phyloP scores from a whole-genome alignment of 2,888 invertebrate genomes.

The Punctoribates punctum region DNA sequence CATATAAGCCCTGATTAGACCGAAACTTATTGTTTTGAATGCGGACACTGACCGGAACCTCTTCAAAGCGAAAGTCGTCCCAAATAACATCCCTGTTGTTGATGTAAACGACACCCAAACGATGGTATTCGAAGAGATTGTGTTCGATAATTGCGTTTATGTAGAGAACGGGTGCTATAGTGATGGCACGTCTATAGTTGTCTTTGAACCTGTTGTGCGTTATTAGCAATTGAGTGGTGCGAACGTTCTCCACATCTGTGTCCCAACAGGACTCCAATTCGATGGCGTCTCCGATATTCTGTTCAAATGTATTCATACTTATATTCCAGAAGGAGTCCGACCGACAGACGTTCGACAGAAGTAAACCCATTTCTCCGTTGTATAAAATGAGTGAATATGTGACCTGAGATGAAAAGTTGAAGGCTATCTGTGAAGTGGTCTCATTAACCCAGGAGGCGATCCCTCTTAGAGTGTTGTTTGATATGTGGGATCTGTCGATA shows the following conservation, averaged over 20 bases:
- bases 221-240: constrained; percentile 64
- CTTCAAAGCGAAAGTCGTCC: constrained; percentile 61
- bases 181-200: constrained; percentile 67
- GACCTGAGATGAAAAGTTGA: constrained; percentile 73
- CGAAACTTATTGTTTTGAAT: constrained; percentile 85
- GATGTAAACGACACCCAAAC: constrained; percentile 76
- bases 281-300: constrained; percentile 71
- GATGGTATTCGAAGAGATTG: constrained; percentile 79
- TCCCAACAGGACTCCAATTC: constrained; percentile 80
- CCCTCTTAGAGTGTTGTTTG: constrained; percentile 83
- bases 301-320: constrained; percentile 83
- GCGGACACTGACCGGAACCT: constrained; percentile 65
- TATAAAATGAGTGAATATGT: constrained; percentile 80
- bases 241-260: constrained; percentile 32
- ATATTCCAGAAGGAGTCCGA: constrained; percentile 65
- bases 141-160: constrained; percentile 73
- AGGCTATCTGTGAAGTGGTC: constrained; percentile 67
- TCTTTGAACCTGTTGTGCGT: constrained; percentile 79
- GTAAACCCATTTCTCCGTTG: constrained; percentile 80
- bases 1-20: constrained; percentile 81
- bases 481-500: constrained; percentile 77
- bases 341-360: constrained; percentile 89
- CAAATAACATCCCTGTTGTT: constrained; percentile 63
- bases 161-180: constrained; percentile 77
- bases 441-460: constrained; percentile 88